Evolutionary conservation across 2,888 invertebrate species (phyloP).

Genomic region (Caenorhabditis sp.): DNA sequence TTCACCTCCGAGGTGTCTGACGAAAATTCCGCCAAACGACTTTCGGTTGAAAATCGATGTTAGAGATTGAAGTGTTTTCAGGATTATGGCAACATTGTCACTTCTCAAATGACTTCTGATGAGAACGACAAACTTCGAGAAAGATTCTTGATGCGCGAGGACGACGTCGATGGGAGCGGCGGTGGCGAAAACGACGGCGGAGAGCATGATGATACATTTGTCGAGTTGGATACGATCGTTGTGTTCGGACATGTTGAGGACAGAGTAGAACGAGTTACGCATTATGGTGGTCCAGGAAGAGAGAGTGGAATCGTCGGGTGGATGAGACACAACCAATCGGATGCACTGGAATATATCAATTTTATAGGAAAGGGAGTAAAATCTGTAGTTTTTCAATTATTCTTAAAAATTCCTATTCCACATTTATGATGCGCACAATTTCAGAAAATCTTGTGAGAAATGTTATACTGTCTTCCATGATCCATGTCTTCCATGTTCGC

Average conservation of each 20-base stretch:
- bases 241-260: constrained; percentile 82
- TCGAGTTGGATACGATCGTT: constrained; percentile 74
- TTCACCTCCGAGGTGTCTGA: constrained; percentile 37
- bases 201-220: constrained; percentile 85
- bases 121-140: constrained; percentile 37
- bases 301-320: constrained; percentile 44
- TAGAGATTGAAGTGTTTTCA: constrained; percentile 83
- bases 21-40: constrained; percentile 75
- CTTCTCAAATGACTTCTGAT: constrained; percentile 41
- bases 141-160: constrained; percentile 46
- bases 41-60: constrained; percentile 81
- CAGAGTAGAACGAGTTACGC: constrained; percentile 87
- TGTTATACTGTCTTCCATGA: no score
- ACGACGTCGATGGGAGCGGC: constrained; percentile 78
- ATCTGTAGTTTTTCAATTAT: no score
- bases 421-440: no score
- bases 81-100: constrained; percentile 73
- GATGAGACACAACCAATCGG: constrained; percentile 43
- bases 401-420: no score
- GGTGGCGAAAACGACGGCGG: constrained; percentile 86
- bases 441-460: no score
- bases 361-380: neutral
- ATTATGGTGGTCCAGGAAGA: constrained; percentile 81
- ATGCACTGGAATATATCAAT: constrained; percentile 33
- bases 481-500: no score